phyloP scores from a whole-genome alignment of 1,140 invertebrate species.

The Cotesia chilonis region DNA sequence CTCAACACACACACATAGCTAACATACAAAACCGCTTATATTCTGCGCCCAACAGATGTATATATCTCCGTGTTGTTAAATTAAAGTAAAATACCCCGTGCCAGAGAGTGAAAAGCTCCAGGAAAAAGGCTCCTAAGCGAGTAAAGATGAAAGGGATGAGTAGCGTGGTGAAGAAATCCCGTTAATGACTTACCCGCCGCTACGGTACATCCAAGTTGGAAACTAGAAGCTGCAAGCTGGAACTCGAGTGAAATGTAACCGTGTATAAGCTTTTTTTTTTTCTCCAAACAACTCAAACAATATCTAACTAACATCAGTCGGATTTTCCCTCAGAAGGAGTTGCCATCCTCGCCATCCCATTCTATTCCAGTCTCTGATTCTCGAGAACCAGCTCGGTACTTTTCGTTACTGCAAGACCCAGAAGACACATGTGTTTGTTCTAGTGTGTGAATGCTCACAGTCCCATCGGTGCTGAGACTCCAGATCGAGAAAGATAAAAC shows the following conservation, averaged over 20 bases:
- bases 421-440: slow-evolving; percentile 8
- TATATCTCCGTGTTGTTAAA: background rate
- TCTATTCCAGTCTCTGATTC: no score
- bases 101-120: slow-evolving; percentile 5
- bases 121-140: slow-evolving; percentile 3
- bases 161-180: slow-evolving; percentile 29
- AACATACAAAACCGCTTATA: background rate
- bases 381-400: no score
- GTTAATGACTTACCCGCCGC: slow-evolving; percentile 29
- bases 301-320: background rate
- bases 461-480: background rate
- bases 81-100: no score
- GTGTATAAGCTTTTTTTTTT: slow-evolving; percentile 20
- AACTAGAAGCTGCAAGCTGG: no score
- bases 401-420: background rate
- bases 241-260: slow-evolving; percentile 11
- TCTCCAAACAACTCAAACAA: background rate
- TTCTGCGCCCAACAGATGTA: background rate
- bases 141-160: slow-evolving; percentile 15
- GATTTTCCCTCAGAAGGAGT: slow-evolving; percentile 1
- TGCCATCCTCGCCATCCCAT: no score
- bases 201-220: no score
- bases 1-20: background rate
- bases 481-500: slow-evolving; percentile 27
- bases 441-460: background rate